Conservation (phyloP, 2,888 invertebrate species). For the Schrankia costaestrigalis region DNA sequence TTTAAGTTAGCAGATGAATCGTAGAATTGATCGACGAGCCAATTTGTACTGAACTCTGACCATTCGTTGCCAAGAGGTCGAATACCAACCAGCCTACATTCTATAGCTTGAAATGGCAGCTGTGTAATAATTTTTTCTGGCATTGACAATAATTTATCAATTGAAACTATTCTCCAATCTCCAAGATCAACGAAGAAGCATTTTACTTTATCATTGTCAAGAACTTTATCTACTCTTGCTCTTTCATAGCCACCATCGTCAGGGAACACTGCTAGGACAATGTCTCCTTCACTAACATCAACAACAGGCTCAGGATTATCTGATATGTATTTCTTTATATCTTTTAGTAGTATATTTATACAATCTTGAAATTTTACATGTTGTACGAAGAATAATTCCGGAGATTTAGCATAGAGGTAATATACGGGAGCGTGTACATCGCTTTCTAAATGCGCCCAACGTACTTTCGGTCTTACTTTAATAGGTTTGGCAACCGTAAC, state of each 20-base stretch:
- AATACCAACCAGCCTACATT: constrained; percentile 81
- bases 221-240: constrained; percentile 61
- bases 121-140: constrained; percentile 69
- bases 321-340: constrained; percentile 57
- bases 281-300: constrained; percentile 55
- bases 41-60: constrained; percentile 75
- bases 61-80: constrained; percentile 68
- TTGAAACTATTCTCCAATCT: constrained; percentile 67
- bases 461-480: constrained; percentile 31
- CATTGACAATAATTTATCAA: constrained; percentile 66
- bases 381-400: constrained; percentile 73
- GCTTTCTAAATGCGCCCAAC: constrained; percentile 76
- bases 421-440: constrained; percentile 59
- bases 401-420: constrained; percentile 64
- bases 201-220: constrained; percentile 58
- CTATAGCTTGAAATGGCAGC: constrained; percentile 84
- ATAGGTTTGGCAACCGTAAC: constrained; percentile 25
- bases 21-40: constrained; percentile 70
- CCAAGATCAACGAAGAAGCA: constrained; percentile 84
- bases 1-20: constrained; percentile 57
- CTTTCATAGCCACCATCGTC: constrained; percentile 65
- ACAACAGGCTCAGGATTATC: constrained; percentile 34
- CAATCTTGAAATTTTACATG: constrained; percentile 67
- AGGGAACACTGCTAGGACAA: constrained; percentile 74
- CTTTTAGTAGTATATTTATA: constrained; percentile 54